Conservation (phyloP, 2,888 invertebrate species). For the Amorpha juglandis region DNA sequence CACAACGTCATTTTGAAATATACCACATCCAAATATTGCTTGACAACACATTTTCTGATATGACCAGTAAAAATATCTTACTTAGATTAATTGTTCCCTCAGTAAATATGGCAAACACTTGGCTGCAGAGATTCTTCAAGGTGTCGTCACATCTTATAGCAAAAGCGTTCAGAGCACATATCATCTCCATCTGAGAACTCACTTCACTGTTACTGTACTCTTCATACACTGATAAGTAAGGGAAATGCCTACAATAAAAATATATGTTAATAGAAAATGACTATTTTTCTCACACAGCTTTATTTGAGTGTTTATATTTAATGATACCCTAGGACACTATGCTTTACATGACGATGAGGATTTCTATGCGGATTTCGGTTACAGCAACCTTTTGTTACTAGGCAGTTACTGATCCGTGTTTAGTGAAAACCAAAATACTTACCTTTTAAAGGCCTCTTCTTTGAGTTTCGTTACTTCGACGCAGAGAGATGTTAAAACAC, state of each 20-base stretch:
- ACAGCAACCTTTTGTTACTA: too few species aligned
- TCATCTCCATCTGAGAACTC: conserved; percentile 82
- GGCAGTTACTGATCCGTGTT: too few species aligned
- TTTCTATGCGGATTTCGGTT: too few species aligned
- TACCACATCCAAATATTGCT: too few species aligned
- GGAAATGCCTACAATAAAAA: conserved; percentile 74
- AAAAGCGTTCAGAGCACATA: conserved; percentile 87
- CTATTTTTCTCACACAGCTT: too few species aligned
- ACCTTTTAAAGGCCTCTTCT: conserved; percentile 86
- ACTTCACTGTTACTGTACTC: conserved; percentile 83
- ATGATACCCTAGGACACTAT: too few species aligned
- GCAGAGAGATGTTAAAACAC: conserved; percentile 91
- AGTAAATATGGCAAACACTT: conserved; percentile 88
- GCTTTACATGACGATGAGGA: too few species aligned
- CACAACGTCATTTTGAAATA: too few species aligned
- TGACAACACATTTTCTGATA: too few species aligned
- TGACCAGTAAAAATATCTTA: conserved; percentile 46
- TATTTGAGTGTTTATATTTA: too few species aligned
- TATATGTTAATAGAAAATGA: not conserved
- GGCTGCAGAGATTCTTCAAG: conserved; percentile 88
- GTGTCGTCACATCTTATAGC: conserved; percentile 89
- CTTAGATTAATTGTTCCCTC: conserved; percentile 76
- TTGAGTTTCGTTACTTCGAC: conserved; percentile 89
- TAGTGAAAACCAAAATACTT: conserved; percentile 38
- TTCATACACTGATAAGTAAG: conserved; percentile 87